Conservation (phyloP, 2,797 vertebrate species). For the Galaxias olidus region DNA sequence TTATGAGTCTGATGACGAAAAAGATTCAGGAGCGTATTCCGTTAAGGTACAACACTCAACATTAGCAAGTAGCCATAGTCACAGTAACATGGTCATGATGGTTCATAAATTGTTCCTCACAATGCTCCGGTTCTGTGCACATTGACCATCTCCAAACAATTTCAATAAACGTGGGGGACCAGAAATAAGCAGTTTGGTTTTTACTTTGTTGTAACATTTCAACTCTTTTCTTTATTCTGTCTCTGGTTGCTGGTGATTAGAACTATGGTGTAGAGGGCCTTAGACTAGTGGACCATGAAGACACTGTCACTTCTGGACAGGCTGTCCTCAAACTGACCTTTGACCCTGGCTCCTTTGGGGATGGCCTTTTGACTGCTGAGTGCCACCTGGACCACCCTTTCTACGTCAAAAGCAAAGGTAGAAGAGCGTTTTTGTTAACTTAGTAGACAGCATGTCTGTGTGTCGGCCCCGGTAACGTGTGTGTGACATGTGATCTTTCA, state of each 20-base stretch:
- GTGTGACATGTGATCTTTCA: conserved; percentile 5
- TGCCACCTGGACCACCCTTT: conserved; percentile 95
- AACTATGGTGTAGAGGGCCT: conserved; percentile 91
- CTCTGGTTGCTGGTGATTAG: conserved; percentile 66
- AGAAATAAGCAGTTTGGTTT: not conserved
- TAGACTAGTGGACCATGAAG: conserved; percentile 87
- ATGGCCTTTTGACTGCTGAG: conserved; percentile 81
- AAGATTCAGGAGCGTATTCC: conserved; percentile 17
- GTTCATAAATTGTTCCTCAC: too few species aligned
- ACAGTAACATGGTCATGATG: too few species aligned
- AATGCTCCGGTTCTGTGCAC: too few species aligned
- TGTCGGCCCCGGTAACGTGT: not conserved
- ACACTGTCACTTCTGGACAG: conserved; percentile 87
- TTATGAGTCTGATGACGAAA: conserved; percentile 62
- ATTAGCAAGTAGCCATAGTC: too few species aligned
- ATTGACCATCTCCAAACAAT: too few species aligned
- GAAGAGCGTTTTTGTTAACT: not conserved
- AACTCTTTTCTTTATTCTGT: not conserved
- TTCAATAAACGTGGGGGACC: too few species aligned
- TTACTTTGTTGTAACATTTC: not conserved
- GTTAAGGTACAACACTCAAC: conserved; percentile 48
- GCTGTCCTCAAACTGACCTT: conserved; percentile 93
- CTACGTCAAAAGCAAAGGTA: conserved; percentile 97
- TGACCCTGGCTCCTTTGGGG: conserved; percentile 90
- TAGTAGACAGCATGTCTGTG: not conserved